Evolutionary conservation across 2,113 vertebrate genomes (phyloP).

Genomic region (Archocentrus centrarchus): DNA sequence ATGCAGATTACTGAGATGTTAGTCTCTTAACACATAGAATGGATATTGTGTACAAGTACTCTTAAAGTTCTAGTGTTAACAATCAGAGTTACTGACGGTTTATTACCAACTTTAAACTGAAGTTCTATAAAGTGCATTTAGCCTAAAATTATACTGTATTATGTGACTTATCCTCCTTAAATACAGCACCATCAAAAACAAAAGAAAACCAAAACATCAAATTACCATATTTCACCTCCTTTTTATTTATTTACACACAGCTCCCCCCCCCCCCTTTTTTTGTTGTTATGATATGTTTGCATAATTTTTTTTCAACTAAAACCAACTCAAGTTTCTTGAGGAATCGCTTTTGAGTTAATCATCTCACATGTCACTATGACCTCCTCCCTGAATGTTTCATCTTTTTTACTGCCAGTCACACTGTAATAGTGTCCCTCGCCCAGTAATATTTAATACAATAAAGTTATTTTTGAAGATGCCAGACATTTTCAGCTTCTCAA

Average conservation of each 20-base stretch:
- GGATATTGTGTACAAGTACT: background rate
- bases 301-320: background rate
- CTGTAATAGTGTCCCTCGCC: background rate
- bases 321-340: conserved; percentile 4
- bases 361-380: background rate
- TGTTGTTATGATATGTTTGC: no score
- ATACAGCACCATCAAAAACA: background rate
- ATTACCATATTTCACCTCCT: background rate
- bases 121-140: background rate
- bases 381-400: background rate
- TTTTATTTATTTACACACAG: background rate
- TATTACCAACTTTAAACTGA: background rate
- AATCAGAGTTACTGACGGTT: background rate
- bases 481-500: background rate
- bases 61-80: background rate
- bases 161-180: no score
- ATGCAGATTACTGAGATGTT: background rate
- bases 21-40: background rate
- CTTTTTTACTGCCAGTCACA: background rate
- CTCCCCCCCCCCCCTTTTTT: no score
- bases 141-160: background rate
- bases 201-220: background rate
- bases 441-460: background rate
- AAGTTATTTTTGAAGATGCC: background rate
- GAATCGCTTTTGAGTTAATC: background rate